Base-by-base conservation (phyloP, 2,888 invertebrate species). In the Spodoptera littoralis region DNA sequence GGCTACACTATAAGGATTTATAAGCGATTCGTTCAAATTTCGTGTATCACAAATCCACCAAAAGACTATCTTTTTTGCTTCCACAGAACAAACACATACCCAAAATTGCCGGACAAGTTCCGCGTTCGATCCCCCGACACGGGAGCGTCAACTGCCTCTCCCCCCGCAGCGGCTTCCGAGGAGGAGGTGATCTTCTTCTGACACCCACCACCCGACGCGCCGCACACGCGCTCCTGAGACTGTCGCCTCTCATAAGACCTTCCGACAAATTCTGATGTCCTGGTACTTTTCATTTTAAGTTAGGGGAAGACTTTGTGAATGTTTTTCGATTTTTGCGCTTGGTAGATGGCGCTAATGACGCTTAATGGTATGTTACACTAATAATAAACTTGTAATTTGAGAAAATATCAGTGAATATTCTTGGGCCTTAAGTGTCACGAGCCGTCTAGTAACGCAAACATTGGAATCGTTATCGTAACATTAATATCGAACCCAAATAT, bases 121-220 rank as follows among this genome's bases (percentile, higher is more conserved):
- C 95, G 96, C 65, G 95, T 96, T 50, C 95, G 96, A 9, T 95
- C 95, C 1, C 95, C 96, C 11, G 95, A 94, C 45, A 69, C 77
- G 11, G 50, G 70, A 5, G 65, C 65, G 0, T 50, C 73, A 13
- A 60, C 78, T 0, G 43, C 76, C 53, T 57, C 74, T 0, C 63
- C 89, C 73, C 60, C 77, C 36, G 61, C 77, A 13, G 80, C 79
- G 56, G 76, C 81, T 18, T 59, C 93, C 81, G 85, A 96, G 80
- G 96, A 96, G 77, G 96, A 96, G 83, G 96, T 96, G 41, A 96
- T 96, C 89, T 96, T 96, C 91, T 96, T 96, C 96, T 96, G 96
- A 96, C 96, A 95, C 64, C 62, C 80, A 50, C 85, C 78, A 51
- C 77, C 71, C 54, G 65, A 90, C 79, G 70, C 81, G 57, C 72